A percentile compares a stretch with the other conserved stretches of the same genome.
phyloP scores from a whole-genome alignment of 2,888 invertebrate genomes.

The Micoletzkya japonica region DNA sequence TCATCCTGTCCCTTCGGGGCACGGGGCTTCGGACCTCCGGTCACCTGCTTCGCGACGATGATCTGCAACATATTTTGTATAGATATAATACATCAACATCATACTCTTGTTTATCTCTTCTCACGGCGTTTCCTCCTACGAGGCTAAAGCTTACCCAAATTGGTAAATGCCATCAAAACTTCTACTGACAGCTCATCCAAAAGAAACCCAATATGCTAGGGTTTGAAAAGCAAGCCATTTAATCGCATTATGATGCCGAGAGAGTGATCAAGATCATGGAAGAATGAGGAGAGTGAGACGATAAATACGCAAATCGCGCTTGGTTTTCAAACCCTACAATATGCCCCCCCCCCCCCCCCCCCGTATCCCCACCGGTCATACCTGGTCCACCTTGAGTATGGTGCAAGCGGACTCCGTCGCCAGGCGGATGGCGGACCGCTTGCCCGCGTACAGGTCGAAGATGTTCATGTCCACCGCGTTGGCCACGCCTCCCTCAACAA shows the following conservation, averaged over 20 bases:
- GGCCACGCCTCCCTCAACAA: constrained; percentile 50
- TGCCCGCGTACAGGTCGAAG: constrained; percentile 79
- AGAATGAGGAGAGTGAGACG: too few species aligned
- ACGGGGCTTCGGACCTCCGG: constrained; percentile 68
- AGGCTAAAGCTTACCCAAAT: neutral
- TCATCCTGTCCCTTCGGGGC: constrained; percentile 63
- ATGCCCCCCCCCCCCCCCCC: too few species aligned
- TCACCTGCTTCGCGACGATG: constrained; percentile 69
- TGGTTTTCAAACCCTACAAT: too few species aligned
- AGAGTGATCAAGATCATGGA: too few species aligned
- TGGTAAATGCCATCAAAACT: too few species aligned
- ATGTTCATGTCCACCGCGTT: constrained; percentile 81
- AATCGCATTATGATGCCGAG: too few species aligned
- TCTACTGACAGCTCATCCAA: too few species aligned
- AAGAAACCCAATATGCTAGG: neutral
- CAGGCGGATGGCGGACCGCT: constrained; percentile 92
- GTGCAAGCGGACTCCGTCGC: constrained; percentile 83
- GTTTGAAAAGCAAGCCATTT: too few species aligned
- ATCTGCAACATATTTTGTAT: constrained; percentile 63
- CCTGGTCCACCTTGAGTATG: constrained; percentile 69
- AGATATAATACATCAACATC: neutral
- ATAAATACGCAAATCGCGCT: too few species aligned
- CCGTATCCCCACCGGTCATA: too few species aligned
- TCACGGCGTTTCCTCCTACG: neutral
- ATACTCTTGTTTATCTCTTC: neutral